Evolutionary conservation across 2,797 vertebrate species (phyloP), one percentile per base, ranked within the genome.

Genomic region (Pachyuromys duprasi): DNA sequence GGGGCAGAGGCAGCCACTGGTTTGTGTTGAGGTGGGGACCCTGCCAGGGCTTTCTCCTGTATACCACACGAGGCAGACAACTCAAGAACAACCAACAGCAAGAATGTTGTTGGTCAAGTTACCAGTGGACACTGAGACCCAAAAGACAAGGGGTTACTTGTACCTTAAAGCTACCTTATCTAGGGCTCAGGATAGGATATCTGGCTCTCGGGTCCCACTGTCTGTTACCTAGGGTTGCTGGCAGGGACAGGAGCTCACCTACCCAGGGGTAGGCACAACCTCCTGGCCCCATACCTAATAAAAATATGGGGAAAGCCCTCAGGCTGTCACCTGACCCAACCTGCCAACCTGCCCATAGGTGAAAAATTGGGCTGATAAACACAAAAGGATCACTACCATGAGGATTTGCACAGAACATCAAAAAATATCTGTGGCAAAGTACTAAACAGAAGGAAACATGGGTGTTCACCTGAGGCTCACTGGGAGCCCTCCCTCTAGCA

Each of bases 211-310:
- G 42, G 20, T 45, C 6, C 45, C 45, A 22, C 0, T 17, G 57
- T 70, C 11, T 4, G 4, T 36, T n/a, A n/a, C 24, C 55, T 31
- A 20, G 3, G 60, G 45, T 18, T 20, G 3, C 39, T 2, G 5
- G 15, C 7, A 13, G 13, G 31, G 4, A 1, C 3, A 18, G 3
- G 17, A 18, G n/a, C 33, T 18, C 20, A 3, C 0, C 0, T 31
- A 31, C n/a, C 22, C 69, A 72, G 24, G 69, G 26, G 15, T 33
- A 39, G 6, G 33, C 6, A 14, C 5, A n/a, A 17, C 20, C 39
- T 39, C 6, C 8, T 49, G 1, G 13, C 33, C 39, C 24, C 39
- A 33, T 1, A 36, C 55, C 31, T 62, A 49, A 22, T 24, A 5
- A 42, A 53, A 63, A 36, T 1, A 5, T 5, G 31, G 26, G 5